Evolutionary conservation across 2,888 invertebrate genomes (phyloP).

Genomic region (Chrysolina americana): DNA sequence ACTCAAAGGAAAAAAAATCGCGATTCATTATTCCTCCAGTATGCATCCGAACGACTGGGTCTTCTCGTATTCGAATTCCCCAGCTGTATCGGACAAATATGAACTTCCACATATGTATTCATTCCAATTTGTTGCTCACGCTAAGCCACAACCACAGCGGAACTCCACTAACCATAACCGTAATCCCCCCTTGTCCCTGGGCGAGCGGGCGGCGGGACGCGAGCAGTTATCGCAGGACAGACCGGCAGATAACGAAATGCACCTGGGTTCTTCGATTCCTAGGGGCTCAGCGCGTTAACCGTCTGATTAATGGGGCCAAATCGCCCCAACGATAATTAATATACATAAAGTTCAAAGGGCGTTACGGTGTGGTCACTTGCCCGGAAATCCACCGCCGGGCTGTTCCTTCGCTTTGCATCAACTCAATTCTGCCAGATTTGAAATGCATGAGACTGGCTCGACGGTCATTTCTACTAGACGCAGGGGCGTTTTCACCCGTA

Average conservation of each 20-base stretch:
- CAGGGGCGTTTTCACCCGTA: slow-evolving; percentile 17
- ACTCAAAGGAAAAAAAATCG: background rate
- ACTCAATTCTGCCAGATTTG: slow-evolving; percentile 33
- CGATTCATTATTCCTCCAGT: background rate
- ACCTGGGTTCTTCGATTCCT: slow-evolving; percentile 54
- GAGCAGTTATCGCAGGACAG: slow-evolving; percentile 43
- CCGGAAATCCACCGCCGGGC: slow-evolving; percentile 19
- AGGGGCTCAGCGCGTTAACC: slow-evolving; percentile 42
- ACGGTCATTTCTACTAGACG: slow-evolving; percentile 26
- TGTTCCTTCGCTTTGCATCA: slow-evolving; percentile 16
- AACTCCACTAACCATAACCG: slow-evolving; percentile 24
- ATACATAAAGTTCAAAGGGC: slow-evolving; percentile 49
- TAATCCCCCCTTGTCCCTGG: background rate
- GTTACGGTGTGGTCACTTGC: slow-evolving; percentile 39
- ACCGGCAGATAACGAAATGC: slow-evolving; percentile 50
- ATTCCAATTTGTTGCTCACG: slow-evolving; percentile 11
- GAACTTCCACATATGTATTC: slow-evolving; percentile 19
- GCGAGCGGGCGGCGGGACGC: slow-evolving; percentile 13
- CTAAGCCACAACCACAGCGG: slow-evolving; percentile 2
- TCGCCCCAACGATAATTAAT: slow-evolving; percentile 55
- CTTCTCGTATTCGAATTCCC: background rate
- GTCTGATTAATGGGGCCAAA: slow-evolving; percentile 54
- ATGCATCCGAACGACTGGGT: background rate
- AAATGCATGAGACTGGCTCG: slow-evolving; percentile 31
- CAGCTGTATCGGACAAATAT: slow-evolving; percentile 10